phyloP scores from a whole-genome alignment of 92 coral and sea anemone genomes.

The Palythoa grandis region DNA sequence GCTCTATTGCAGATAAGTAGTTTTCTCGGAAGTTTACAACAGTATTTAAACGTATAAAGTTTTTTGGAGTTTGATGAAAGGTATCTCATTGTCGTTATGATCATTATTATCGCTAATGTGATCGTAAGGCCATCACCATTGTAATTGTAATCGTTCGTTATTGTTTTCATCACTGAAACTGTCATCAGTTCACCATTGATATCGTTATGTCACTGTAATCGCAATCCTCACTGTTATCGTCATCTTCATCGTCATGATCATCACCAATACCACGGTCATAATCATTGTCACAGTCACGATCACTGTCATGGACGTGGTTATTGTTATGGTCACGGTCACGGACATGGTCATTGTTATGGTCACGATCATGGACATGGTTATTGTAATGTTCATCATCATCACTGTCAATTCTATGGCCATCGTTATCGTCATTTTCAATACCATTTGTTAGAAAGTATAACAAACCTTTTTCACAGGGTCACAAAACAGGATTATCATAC shows the following conservation, averaged over 20 bases:
- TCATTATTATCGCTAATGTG: no score
- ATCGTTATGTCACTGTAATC: neutral
- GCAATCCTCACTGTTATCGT: neutral
- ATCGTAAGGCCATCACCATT: no score
- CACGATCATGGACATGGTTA: no score
- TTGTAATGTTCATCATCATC: neutral
- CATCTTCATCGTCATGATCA: neutral
- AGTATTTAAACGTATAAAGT: no score
- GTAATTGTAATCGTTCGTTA: no score
- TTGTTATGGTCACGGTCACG: neutral
- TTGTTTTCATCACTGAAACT: neutral
- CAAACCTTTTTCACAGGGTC: constrained; percentile 85
- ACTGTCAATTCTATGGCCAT: neutral
- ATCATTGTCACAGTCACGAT: neutral
- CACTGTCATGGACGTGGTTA: neutral
- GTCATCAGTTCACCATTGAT: neutral
- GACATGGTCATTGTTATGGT: no score
- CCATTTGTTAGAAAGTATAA: neutral
- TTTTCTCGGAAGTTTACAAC: no score
- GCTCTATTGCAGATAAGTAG: no score
- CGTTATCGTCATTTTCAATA: neutral
- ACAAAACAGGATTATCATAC: constrained; percentile 73
- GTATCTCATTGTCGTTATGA: no score
- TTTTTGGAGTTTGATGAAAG: no score
- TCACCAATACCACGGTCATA: neutral